A percentile compares a stretch with the other conserved stretches of the same genome.
phyloP scores from a whole-genome alignment of 2,113 vertebrate species.

The Haemorhous mexicanus region DNA sequence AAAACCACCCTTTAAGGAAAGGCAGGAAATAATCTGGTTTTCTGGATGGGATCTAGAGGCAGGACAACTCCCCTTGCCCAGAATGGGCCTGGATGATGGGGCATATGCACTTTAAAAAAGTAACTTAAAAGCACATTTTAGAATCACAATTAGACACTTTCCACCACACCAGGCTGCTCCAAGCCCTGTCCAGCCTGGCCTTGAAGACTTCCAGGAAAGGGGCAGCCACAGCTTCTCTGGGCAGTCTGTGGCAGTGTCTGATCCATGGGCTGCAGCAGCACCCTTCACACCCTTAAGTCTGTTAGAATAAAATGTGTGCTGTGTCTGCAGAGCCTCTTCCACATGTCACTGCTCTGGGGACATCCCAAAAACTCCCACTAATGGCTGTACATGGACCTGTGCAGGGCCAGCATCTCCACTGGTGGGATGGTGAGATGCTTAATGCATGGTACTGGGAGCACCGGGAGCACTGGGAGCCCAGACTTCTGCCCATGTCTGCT shows the following conservation, averaged over 20 bases:
- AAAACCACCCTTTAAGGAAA: not conserved
- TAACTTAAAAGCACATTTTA: not conserved
- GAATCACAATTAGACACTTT: not conserved
- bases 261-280: not conserved
- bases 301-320: not conserved
- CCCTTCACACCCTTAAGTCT: not conserved
- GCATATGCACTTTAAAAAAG: not conserved
- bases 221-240: not conserved
- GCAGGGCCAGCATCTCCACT: not conserved
- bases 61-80: not conserved
- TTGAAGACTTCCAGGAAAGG: too few relatives aligned
- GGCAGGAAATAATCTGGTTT: not conserved
- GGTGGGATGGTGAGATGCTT: not conserved
- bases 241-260: not conserved
- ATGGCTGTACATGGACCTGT: not conserved
- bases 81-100: not conserved
- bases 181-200: accelerated
- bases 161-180: not conserved
- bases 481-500: not conserved
- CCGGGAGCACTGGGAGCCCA: not conserved
- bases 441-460: not conserved
- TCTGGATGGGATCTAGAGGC: not conserved
- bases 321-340: not conserved
- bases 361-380: not conserved
- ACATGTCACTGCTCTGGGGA: accelerated